phyloP scores from a whole-genome alignment of 2,888 invertebrate genomes.

The Eupithecia vulgata region DNA sequence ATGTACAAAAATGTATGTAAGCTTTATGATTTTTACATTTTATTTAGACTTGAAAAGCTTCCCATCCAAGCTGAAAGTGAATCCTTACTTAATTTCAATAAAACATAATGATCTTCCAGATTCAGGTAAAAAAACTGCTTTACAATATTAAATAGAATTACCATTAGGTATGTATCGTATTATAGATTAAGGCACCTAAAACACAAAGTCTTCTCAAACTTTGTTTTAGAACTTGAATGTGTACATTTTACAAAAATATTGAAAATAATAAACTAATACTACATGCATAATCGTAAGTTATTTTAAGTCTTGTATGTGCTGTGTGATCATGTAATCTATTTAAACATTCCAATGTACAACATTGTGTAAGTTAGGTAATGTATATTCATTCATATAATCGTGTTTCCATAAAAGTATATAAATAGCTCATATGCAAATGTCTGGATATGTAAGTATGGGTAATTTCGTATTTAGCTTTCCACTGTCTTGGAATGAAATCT shows the following conservation, averaged over 20 bases:
- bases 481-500: neutral
- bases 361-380: constrained; percentile 11
- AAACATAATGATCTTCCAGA: neutral
- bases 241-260: neutral
- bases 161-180: neutral
- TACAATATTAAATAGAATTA: neutral
- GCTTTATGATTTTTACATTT: neutral
- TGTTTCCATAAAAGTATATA: neutral
- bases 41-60: neutral
- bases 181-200: neutral
- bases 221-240: too few relatives aligned
- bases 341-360: constrained; percentile 31
- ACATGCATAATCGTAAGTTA: neutral
- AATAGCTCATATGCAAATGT: neutral
- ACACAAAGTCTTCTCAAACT: neutral
- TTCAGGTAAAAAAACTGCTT: neutral
- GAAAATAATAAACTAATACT: neutral
- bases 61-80: neutral
- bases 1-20: constrained; percentile 5
- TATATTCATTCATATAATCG: neutral
- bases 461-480: neutral
- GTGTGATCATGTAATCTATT: constrained; percentile 22
- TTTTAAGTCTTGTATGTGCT: neutral
- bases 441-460: neutral
- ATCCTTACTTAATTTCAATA: neutral